A percentile compares a stretch with the other conserved stretches of the same genome.
These are phyloP conservation scores for Luscinia luscinia DNA, from an alignment of 2,797 vertebrate genomes.

Conservation along the genomic window DNA sequence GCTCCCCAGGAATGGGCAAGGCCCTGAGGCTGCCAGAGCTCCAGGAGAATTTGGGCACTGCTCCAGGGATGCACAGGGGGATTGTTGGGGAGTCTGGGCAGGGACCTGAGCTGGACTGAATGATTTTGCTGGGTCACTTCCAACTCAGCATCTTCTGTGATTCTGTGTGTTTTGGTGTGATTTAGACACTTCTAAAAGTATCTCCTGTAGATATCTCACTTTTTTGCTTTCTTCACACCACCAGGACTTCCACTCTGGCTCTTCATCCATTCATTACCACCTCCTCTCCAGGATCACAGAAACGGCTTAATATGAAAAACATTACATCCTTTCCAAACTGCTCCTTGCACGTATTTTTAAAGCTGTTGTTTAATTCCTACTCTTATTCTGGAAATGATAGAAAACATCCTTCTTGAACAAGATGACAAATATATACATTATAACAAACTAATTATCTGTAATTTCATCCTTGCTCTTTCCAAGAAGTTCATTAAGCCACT, in stretches of 20 bases:
- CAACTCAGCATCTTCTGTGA: fast-evolving
- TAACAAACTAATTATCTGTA: background rate
- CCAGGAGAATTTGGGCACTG: background rate
- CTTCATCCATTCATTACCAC: background rate
- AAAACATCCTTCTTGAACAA: slow-evolving; percentile 16
- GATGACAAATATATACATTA: background rate
- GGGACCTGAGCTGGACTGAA: fast-evolving
- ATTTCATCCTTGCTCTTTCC: slow-evolving; percentile 28
- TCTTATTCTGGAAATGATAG: background rate
- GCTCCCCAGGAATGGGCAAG: background rate
- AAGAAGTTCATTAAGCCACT: background rate
- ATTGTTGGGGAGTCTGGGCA: background rate
- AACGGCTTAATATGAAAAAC: background rate
- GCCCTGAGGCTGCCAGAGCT: background rate
- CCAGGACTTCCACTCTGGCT: background rate
- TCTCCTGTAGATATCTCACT: background rate
- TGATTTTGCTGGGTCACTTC: fast-evolving
- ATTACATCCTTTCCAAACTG: background rate
- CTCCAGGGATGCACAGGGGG: background rate
- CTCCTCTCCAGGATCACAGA: background rate
- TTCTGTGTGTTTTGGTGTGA: background rate
- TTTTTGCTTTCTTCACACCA: background rate
- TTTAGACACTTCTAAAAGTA: background rate
- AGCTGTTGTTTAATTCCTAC: background rate
- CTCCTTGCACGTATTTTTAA: background rate